phyloP scores from a whole-genome alignment of 1,140 invertebrate genomes.

The Chrysopa pallens region DNA sequence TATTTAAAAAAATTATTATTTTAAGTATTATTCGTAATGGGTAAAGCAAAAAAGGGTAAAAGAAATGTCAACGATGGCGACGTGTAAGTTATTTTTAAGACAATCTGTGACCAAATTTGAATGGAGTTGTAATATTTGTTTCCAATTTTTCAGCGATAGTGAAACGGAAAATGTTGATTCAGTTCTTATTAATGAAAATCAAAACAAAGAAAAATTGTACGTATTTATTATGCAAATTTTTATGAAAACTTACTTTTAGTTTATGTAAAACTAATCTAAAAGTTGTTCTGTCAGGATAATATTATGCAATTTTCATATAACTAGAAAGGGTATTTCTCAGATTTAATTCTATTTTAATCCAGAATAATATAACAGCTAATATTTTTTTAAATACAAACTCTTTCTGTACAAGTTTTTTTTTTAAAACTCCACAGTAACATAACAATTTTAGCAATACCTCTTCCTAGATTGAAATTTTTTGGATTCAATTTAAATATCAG shows the following conservation, averaged over 20 bases:
- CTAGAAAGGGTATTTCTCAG: too few relatives aligned
- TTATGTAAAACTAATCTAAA: not conserved
- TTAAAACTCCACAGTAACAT: too few relatives aligned
- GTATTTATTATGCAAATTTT: not conserved
- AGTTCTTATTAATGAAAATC: not conserved
- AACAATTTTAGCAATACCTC: too few relatives aligned
- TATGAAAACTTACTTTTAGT: not conserved
- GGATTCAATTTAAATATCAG: too few relatives aligned
- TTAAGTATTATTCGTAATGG: not conserved
- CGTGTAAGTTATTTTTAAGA: not conserved
- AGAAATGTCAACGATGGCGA: not conserved
- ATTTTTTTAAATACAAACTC: too few relatives aligned
- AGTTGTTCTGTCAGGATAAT: not conserved
- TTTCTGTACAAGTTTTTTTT: too few relatives aligned
- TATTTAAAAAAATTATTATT: not conserved
- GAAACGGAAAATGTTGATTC: not conserved
- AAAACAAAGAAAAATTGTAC: not conserved
- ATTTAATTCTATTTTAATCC: too few relatives aligned
- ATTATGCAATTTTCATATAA: not conserved
- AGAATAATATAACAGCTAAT: too few relatives aligned
- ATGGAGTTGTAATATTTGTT: not conserved
- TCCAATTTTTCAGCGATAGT: not conserved
- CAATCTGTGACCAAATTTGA: not conserved
- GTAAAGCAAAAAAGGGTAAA: not conserved
- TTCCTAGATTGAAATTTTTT: too few relatives aligned